Evolutionary conservation across 2,113 vertebrate species (phyloP), one percentile per base, ranked within the genome.

Genomic region (Paedocypris sp.): DNA sequence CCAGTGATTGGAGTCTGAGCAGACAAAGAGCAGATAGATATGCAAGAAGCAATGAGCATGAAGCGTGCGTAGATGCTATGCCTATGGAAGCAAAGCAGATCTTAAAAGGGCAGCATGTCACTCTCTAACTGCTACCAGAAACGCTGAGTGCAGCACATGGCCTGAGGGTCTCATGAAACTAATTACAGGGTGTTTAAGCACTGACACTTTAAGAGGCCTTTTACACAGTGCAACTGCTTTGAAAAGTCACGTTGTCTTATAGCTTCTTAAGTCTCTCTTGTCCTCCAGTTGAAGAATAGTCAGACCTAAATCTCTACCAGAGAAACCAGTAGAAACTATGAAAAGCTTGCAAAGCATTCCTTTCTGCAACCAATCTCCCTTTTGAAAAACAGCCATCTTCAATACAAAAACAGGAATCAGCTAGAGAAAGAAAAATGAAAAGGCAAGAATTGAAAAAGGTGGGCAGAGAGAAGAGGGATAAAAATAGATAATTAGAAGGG

Each of bases 121-220:
- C 19, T 18, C 18, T 46, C 13, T 39, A 49, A 45, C 8, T 38
- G 42, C 47, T 53, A 20, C 2, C 57, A 60, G 23, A 53, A 41
- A 42, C n/a, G 22, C 11, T 20, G 52, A 50, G 33, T 26, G 43
- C n/a, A n/a, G n/a, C 53, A 52, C 57, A 53, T 33, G 42, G 26
- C 64, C 29, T 47, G 3, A 4, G 16, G 43, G 57, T 47, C 57
- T 53, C 49, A 67, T 54, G 26, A 36, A 48, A 62, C 49, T 41
- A 61, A 42, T 67, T 67, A 39, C 58, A 48, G 49, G 38, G 46
- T 56, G 19, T 51, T 41, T 45, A 61, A 39, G 42, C 42, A 22
- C 25, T 39, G 43, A 60, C 41, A 48, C 16, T 48, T 54, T 56
- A 46, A 62, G 35, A 50, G 57, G 35, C 35, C 32, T 29, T 38